phyloP scores from a whole-genome alignment of 2,888 invertebrate species.

The Trachelus tabidus region DNA sequence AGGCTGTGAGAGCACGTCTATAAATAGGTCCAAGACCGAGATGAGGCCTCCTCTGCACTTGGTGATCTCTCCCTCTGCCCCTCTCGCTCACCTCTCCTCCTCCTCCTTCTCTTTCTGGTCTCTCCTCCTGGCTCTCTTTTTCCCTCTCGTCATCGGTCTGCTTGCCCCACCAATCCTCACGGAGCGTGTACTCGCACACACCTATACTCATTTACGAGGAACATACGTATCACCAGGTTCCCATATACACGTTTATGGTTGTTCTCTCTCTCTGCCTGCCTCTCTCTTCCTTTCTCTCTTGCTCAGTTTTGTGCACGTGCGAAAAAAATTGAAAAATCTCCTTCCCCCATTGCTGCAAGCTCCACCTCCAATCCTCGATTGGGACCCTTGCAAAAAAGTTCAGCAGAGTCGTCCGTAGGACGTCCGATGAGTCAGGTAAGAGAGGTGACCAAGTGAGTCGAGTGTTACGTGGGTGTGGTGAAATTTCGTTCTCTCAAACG shows the following conservation, averaged over 20 bases:
- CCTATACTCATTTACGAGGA: constrained; percentile 12
- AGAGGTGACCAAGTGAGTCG: background rate
- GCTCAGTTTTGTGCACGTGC: constrained; percentile 1
- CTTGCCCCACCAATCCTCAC: constrained; percentile 10
- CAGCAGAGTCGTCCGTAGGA: background rate
- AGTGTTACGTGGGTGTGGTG: background rate
- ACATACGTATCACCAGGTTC: background rate
- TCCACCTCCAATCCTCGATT: background rate
- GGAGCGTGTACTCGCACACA: constrained; percentile 16
- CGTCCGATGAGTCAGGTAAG: constrained; percentile 3
- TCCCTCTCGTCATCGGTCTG: constrained; percentile 9
- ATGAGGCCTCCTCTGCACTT: constrained; percentile 60
- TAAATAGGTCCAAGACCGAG: constrained; percentile 62
- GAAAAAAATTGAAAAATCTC: background rate
- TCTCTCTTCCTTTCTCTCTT: constrained; percentile 7
- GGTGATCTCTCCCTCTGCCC: constrained; percentile 38
- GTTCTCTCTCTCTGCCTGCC: constrained; percentile 25
- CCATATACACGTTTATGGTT: constrained; percentile 23
- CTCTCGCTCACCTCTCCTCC: constrained; percentile 14
- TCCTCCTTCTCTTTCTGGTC: constrained; percentile 22
- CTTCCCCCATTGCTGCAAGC: background rate
- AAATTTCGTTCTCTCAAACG: background rate
- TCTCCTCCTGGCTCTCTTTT: constrained; percentile 15
- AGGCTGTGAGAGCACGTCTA: constrained; percentile 64
- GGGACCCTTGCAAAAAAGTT: constrained; percentile 1